Percentiles rank a stretch among this genome's conserved stretches.
These are phyloP conservation scores for Cryptotermes secundus DNA, from an alignment of 1,140 invertebrate genomes.

Conservation along the genomic window DNA sequence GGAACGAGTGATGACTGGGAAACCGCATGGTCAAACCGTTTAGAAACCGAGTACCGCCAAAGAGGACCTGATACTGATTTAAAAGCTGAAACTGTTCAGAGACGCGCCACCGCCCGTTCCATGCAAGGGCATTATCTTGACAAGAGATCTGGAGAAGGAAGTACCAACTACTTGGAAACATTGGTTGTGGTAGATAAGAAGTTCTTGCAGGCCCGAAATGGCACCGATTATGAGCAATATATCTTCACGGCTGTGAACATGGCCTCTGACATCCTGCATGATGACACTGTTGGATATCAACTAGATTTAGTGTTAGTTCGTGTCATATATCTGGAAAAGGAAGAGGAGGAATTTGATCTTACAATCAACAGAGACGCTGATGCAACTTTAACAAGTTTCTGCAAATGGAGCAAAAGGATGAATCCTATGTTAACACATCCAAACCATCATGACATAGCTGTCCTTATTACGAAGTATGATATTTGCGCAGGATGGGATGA, in stretches of 20 bases:
- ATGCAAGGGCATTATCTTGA: too few relatives aligned
- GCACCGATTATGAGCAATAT: conserved; percentile 63
- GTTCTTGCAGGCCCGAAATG: conserved; percentile 63
- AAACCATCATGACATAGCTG: conserved; percentile 73
- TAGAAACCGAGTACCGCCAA: too few relatives aligned
- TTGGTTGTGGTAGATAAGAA: conserved; percentile 64
- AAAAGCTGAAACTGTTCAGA: too few relatives aligned
- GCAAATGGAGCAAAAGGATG: conserved; percentile 63
- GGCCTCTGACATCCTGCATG: conserved; percentile 62
- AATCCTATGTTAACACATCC: conserved; percentile 61
- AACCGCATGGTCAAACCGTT: too few relatives aligned
- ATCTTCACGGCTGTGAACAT: conserved; percentile 72
- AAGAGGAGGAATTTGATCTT: conserved; percentile 53
- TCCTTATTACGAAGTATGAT: conserved; percentile 58
- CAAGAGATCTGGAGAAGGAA: neutral
- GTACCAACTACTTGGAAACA: conserved; percentile 51
- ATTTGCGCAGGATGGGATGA: conserved; percentile 58
- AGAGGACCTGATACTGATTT: too few relatives aligned
- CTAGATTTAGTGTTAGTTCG: conserved; percentile 67
- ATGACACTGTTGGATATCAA: conserved; percentile 63
- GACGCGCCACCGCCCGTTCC: too few relatives aligned
- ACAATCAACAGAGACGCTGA: conserved; percentile 59
- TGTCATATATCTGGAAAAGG: conserved; percentile 55
- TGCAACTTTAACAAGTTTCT: conserved; percentile 64
- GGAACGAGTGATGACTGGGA: neutral